Evolutionary conservation across 1,140 invertebrate species (phyloP).

Genomic region (Pectinophora gossypiella): DNA sequence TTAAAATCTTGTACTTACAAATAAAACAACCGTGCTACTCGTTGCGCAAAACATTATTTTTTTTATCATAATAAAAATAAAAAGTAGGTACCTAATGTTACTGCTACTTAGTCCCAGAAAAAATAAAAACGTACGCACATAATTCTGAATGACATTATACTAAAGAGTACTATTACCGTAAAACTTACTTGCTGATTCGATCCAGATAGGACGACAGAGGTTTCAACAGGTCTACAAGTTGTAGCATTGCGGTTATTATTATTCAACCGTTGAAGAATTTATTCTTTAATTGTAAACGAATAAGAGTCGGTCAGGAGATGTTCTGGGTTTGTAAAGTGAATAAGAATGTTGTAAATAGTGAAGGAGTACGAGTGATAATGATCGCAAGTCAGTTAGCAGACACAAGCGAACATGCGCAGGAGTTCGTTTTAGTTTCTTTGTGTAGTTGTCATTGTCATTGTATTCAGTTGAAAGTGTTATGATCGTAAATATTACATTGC

Average conservation of each 20-base stretch:
- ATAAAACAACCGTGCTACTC: too few relatives aligned
- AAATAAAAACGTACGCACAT: constrained; percentile 1
- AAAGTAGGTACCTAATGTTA: too few relatives aligned
- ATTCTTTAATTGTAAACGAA: too few relatives aligned
- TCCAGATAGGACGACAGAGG: constrained; percentile 56
- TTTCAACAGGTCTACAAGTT: constrained; percentile 44
- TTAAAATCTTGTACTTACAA: too few relatives aligned
- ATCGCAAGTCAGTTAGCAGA: not conserved
- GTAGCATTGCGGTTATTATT: too few relatives aligned
- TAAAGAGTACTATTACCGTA: constrained; percentile 47
- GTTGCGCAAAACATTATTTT: too few relatives aligned
- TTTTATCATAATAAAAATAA: too few relatives aligned
- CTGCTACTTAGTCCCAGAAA: not conserved
- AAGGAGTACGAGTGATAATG: not conserved
- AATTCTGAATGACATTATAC: not conserved
- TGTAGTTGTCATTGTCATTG: not conserved
- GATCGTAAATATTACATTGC: not conserved
- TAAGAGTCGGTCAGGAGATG: too few relatives aligned
- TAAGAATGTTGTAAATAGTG: not conserved
- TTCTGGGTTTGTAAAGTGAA: not conserved
- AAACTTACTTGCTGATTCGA: constrained; percentile 52
- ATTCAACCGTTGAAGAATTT: too few relatives aligned
- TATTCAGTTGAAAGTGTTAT: not conserved
- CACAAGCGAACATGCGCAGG: not conserved
- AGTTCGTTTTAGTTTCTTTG: not conserved